phyloP scores from a whole-genome alignment of 2,113 vertebrate species.

The Gambusia affinis region DNA sequence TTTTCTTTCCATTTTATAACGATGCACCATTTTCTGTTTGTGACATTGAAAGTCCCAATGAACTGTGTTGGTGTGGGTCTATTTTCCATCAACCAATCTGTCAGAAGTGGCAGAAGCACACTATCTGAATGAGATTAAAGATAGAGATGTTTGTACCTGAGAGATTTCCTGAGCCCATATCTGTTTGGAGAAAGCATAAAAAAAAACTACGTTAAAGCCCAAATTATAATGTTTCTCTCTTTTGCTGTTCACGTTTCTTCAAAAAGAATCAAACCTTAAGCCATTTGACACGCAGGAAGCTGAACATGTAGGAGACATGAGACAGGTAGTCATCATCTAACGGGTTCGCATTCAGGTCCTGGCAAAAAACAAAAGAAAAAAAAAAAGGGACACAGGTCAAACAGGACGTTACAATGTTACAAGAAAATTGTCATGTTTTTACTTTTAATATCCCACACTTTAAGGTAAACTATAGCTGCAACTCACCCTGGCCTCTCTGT shows the following conservation, averaged over 20 bases:
- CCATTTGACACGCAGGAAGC: slow-evolving; percentile 77
- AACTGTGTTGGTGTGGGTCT: neutral
- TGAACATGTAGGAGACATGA: slow-evolving; percentile 78
- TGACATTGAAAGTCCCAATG: no score
- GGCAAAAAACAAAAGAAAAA: neutral
- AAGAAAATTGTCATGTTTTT: neutral
- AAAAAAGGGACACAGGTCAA: neutral
- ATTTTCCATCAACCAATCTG: neutral
- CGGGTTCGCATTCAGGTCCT: slow-evolving; percentile 67
- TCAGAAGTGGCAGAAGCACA: neutral
- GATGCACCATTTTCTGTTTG: no score
- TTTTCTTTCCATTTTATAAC: no score
- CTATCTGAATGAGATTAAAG: neutral
- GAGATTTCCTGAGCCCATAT: slow-evolving; percentile 77
- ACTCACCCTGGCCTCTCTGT: slow-evolving; percentile 68
- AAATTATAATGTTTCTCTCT: neutral
- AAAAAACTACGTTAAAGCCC: neutral
- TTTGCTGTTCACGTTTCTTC: neutral
- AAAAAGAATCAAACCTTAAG: slow-evolving; percentile 67
- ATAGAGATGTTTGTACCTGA: slow-evolving; percentile 57
- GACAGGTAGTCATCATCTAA: slow-evolving; percentile 60
- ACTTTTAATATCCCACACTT: neutral
- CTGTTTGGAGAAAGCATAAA: slow-evolving; percentile 52
- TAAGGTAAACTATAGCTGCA: no score
- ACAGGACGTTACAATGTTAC: neutral